These are phyloP conservation scores for Cosmia pyralina DNA, from an alignment of 2,888 invertebrate species.

Conservation along the genomic window DNA sequence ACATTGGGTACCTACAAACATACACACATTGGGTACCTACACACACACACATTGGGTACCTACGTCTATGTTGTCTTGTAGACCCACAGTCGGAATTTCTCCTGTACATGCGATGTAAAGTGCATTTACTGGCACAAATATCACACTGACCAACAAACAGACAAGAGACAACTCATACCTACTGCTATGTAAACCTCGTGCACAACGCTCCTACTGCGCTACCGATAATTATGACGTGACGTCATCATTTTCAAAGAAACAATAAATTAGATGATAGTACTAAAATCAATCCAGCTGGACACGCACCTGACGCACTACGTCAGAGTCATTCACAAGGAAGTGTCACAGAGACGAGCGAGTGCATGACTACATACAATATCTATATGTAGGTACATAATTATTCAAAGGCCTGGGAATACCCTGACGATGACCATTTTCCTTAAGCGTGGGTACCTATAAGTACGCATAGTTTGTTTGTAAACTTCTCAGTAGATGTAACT, in stretches of 20 bases:
- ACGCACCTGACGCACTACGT: background rate
- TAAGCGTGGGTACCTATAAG: background rate
- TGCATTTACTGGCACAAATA: background rate
- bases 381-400: background rate
- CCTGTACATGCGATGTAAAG: background rate
- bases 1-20: too few species aligned
- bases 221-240: background rate
- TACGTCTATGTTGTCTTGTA: background rate
- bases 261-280: background rate
- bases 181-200: too few species aligned
- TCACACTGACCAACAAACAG: background rate
- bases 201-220: background rate
- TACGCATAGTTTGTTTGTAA: conserved; percentile 4
- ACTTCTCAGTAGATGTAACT: background rate
- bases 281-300: too few species aligned
- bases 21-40: too few species aligned
- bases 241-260: background rate
- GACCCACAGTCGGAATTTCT: background rate
- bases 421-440: conserved; percentile 29
- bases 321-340: conserved; percentile 22
- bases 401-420: conserved; percentile 27
- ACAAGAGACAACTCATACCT: background rate
- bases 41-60: background rate
- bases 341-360: background rate
- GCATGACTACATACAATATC: background rate